Base-by-base conservation (phyloP, 2,797 vertebrate species). In the Clarias laeviceps region DNA sequence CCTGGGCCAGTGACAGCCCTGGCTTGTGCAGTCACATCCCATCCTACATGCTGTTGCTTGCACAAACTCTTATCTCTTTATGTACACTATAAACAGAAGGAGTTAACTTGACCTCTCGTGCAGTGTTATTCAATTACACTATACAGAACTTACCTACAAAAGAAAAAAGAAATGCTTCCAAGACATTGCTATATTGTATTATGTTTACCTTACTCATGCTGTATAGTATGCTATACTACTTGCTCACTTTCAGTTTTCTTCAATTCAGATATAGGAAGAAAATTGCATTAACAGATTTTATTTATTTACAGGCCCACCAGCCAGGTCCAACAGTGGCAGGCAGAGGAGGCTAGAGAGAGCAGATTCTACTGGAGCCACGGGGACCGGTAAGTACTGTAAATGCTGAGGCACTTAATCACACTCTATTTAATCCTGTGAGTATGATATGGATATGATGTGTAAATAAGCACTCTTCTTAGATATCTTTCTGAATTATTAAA, bases 281-380 rank as follows among this genome's bases (percentile, higher is more conserved):
- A 73, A 72, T 61, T 59, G 3, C 20, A 72, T 37, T 72, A 14
- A 62, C 37, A 80, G 50, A 32, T 87, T 82, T 80, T 87, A 61
- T 85, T 57, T 45, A 83, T 87, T 80, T 77, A 65, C n/a, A 82
- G 88, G 69, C 82, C 87, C 77, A 80, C 77, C 66, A 80, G 57
- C 72, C 50, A 37, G 80, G 66, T 82, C 80, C 12, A 83, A 68
- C 70, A 82, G 86, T 3, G 70, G 80, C 64, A 87, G 77, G 62
- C 65, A 72, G 70, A 78, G 87, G 76, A 88, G 88, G 59, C 77
- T 87, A 20, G 88, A 89, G 81, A 85, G 76, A 84, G 82, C 50
- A 62, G 85, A 89, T 22, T 65, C 82, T 34, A 77, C 66, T 18
- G 83, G 86, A 22, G 73, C 85, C 15, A 65, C 72, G 7, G 84